Evolutionary conservation across 1,140 invertebrate species (phyloP), one percentile per base, ranked within the genome.

Genomic region (Metopolophium dirhodum): DNA sequence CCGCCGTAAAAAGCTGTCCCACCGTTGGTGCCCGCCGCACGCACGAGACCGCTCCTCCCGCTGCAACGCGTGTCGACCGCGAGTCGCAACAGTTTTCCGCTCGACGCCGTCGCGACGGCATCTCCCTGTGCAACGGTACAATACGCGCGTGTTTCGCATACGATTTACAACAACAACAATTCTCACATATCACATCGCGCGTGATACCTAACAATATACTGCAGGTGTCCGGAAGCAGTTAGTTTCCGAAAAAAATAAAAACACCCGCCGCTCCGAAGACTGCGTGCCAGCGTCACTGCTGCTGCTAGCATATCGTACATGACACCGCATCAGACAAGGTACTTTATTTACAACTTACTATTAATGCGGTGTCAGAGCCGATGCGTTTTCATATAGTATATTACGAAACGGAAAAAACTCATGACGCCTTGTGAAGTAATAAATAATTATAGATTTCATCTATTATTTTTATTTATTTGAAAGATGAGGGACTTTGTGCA

Each of bases 321-420:
- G 87, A 89, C 51, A 89, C 45, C 87, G 35, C 23, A 26, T 37
- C 51, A 57, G 87, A 89, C 51, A n/a, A 89, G 87, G 87, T 89
- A 57, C 35, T 35, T 89, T 89, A 18, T 77, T 77, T 77, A 7
- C 30, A 77, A 18, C 6, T 54, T 18, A 51, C 18, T 14, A 68
- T 57, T 57, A n/a, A n/a, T n/a, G 54, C 54, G 11, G 30, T 68
- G 14, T 68, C 30, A 14, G 30, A 68, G 61, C 4, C 30, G 61
- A 68, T 77, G 61, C 14, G 14, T 77, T 77, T 77, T n/a, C n/a
- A n/a, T n/a, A 77, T 77, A n/a, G 61, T n/a, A 18, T 77, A n/a
- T 6, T 54, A 22, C 18, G 20, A 49, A 18, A 30, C 30, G 7
- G 26, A 61, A 57, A 26, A 57, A 9, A 61, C 57, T 11, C 57